Evolutionary conservation across 2,113 vertebrate species (phyloP), one percentile per base, ranked within the genome.

Genomic region (Eublepharis macularius): DNA sequence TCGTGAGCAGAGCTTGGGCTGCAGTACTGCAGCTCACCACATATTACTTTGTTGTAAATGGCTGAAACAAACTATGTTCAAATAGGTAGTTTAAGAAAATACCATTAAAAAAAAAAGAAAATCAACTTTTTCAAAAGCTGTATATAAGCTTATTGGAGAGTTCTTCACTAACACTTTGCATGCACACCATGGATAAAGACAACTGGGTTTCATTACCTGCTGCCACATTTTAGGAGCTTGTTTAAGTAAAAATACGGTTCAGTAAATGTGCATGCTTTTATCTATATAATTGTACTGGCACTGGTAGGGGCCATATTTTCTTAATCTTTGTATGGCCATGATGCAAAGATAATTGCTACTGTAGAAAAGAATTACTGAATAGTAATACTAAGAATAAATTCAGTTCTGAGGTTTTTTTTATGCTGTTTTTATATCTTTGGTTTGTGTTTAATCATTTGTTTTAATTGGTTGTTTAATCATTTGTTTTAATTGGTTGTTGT

Each of bases 281-380:
- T 47, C 29, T 16, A 47, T 68, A 14, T 34, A 14, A 12, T 32
- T 24, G 9, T 16, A 68, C 4, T 68, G 41, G 11, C 51, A 19
- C 3, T 51, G 65, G n/a, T n/a, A 81, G n/a, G 66, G 47, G 14
- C 32, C 19, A 0, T 0, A 0, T 24, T 76, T 86, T 21, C 24
- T 26, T 4, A 0, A 4, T 51, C 0, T 1, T 21, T 13, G 9
- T 51, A 63, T 70, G 75, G 2, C 2, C 0, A 0, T 0, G 17
- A 2, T 26, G 73, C 14, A 54, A 54, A 54, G 51, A 54, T 19
- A 54, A 54, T 54, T 54, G 51, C 17, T 19, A 11, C 51, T 19
- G 2, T 17, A 19, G 51, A 54, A 54, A 54, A 54, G 51, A 54
- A 65, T 54, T 54, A 54, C 51, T 54, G 16, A 17, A 19, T 54